Conservation (phyloP, 2,113 vertebrate species). For the Nannospalax galili region DNA sequence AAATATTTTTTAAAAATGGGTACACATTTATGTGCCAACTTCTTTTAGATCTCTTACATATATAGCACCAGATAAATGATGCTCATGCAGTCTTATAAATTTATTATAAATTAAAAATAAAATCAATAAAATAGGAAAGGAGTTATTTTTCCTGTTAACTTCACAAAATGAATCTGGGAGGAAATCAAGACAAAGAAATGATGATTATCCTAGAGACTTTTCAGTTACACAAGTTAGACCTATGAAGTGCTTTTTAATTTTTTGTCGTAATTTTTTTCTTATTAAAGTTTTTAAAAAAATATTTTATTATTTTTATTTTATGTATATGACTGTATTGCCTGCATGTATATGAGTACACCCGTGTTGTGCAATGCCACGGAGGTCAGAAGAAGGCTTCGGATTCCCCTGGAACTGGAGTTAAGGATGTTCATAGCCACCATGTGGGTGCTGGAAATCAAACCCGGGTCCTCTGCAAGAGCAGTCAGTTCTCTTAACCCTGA, state of each 20-base stretch:
- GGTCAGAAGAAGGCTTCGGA: too few species aligned
- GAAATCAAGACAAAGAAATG: conserved; percentile 45
- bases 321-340: too few species aligned
- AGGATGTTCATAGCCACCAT: too few species aligned
- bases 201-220: not conserved
- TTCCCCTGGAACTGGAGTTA: too few species aligned
- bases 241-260: not conserved
- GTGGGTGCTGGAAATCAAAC: too few species aligned
- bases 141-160: not conserved
- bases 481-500: too few species aligned
- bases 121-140: not conserved
- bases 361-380: too few species aligned
- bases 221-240: not conserved
- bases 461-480: too few species aligned
- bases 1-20: not conserved
- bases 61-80: conserved; percentile 37
- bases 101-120: conserved; percentile 62
- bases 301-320: too few species aligned
- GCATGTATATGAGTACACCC: too few species aligned
- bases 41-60: conserved; percentile 3
- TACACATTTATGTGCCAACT: conserved; percentile 47
- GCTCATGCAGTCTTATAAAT: conserved; percentile 50
- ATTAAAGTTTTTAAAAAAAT: too few species aligned
- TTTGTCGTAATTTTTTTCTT: too few species aligned
- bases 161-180: not conserved